Evolutionary conservation across 2,888 invertebrate species (phyloP), one percentile per base, ranked within the genome.

Genomic region (Mimas tiliae): DNA sequence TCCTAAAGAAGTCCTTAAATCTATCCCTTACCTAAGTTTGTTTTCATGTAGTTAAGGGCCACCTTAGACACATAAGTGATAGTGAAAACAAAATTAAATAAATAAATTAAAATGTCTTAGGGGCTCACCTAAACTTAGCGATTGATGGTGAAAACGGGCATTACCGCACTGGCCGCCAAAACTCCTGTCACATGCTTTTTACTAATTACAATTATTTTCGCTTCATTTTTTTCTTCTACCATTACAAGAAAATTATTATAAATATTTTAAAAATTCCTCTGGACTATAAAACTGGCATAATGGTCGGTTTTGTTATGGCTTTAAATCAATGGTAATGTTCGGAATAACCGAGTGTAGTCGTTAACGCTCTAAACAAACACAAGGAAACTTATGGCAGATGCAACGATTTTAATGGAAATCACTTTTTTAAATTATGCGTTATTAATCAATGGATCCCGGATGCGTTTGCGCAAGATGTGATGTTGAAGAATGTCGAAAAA

Each of bases 321-420:
- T 58, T 58, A 58, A 38, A 58, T 58, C 38, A 42, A 58, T 11
- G 58, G 19, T 42, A 42, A 42, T 58, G 38, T 38, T 42, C 38
- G n/a, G 58, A 12, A 38, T 42, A 19, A 38, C 38, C 19, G 21
- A 38, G 42, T n/a, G 38, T 19, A 38, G 38, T 58, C 58, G 58
- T 58, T 58, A 58, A 58, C 38, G 58, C 33, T 12, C 14, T 42
- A 19, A 38, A 38, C 42, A 58, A 58, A 58, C 55, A 38, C 3
- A 0, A 11, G 12, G 11, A 12, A 55, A 42, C 55, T 8, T 19
- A 55, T 55, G 3, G 42, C 9, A 38, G 16, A 42, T 19, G 42
- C 58, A 58, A 38, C 38, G 38, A 42, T 58, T 58, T 42, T 42
- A 42, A 58, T 42, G 11, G 12, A 38, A 33, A 55, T 27, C 27